These are phyloP conservation scores for Coptodon bakossiorum DNA, from an alignment of 2,113 vertebrate species.

Conservation along the genomic window DNA sequence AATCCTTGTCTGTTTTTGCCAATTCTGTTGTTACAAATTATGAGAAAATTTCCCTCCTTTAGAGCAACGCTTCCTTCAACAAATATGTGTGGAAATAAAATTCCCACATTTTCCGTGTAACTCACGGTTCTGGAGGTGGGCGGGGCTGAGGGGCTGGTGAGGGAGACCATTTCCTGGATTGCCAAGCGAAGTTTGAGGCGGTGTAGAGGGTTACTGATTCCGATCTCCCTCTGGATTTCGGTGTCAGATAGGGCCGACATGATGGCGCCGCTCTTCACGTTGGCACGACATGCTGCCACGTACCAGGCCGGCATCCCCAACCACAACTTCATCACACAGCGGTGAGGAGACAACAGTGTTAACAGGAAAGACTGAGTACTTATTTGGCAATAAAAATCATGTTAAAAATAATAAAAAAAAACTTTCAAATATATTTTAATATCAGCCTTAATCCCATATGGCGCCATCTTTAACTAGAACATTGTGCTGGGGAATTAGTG, in stretches of 20 bases:
- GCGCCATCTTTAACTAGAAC: neutral
- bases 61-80: neutral
- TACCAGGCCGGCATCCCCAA: conserved; percentile 99
- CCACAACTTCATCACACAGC: conserved; percentile 79
- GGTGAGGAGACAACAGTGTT: neutral
- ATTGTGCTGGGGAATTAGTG: neutral
- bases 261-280: conserved; percentile 97
- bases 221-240: conserved; percentile 97
- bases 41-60: neutral
- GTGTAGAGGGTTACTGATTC: conserved; percentile 96
- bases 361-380: neutral
- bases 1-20: neutral
- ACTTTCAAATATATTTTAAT: neutral
- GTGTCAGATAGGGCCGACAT: conserved; percentile 98
- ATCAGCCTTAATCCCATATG: neutral
- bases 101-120: conserved; percentile 10
- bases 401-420: neutral
- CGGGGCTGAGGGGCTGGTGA: conserved; percentile 95
- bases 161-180: conserved; percentile 99
- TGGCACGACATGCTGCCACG: conserved; percentile 93
- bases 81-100: neutral
- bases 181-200: conserved; percentile 92
- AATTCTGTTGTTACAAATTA: neutral
- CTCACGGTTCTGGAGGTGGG: conserved; percentile 98
- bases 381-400: neutral